These are phyloP conservation scores for Labeo catla DNA, from an alignment of 2,113 vertebrate genomes.

Conservation along the genomic window DNA sequence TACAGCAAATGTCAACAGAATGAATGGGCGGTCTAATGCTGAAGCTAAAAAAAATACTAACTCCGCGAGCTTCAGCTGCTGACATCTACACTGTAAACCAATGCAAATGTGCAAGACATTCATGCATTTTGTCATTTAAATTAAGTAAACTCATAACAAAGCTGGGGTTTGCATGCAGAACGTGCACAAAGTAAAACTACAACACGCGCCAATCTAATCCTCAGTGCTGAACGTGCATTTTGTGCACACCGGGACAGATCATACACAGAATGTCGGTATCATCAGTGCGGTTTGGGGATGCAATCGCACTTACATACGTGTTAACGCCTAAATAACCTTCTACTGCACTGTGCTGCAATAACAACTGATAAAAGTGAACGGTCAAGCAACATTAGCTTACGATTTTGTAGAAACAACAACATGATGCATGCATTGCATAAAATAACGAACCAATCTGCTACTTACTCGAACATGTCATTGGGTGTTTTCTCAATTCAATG, in stretches of 20 bases:
- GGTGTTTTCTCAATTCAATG: conserved; percentile 59
- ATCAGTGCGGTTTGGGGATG: not conserved
- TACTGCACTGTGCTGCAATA: not conserved
- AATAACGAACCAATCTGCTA: conserved; percentile 41
- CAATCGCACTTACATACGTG: not conserved
- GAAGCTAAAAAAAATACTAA: not conserved
- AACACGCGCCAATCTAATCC: not conserved
- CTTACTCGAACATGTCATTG: conserved; percentile 83
- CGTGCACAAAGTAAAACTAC: not conserved
- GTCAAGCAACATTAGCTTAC: not conserved
- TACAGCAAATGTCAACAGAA: conserved; percentile 26
- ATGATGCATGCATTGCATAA: not conserved
- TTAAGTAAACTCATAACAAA: not conserved
- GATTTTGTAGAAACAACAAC: not conserved
- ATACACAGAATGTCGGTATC: not conserved
- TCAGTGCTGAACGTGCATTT: conserved; percentile 9
- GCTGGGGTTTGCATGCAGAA: not conserved
- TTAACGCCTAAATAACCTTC: not conserved
- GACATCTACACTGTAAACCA: not conserved
- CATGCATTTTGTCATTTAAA: not conserved
- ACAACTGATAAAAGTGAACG: conserved; percentile 3
- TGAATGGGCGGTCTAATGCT: conserved; percentile 10
- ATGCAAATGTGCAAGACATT: not conserved
- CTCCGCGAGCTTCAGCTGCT: not conserved
- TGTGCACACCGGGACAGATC: not conserved